Evolutionary conservation across 2,797 vertebrate species (phyloP), one percentile per base, ranked within the genome.

Genomic region (Microchirus variegatus): DNA sequence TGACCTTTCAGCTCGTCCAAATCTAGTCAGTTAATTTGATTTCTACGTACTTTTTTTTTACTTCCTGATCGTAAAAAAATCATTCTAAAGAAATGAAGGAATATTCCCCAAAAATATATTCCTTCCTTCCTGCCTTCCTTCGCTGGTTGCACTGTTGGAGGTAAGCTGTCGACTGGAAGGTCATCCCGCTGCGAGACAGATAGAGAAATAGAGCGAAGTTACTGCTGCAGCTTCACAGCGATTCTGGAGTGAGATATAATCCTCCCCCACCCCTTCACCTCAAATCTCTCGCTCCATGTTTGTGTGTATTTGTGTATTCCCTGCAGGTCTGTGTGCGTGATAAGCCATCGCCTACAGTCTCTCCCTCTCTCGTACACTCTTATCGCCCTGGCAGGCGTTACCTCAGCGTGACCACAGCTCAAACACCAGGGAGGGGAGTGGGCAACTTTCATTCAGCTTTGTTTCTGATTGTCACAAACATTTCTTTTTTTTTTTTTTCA

Each of bases 311-410:
- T 67, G 72, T 75, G 63, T 64, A 44, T 65, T 77, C 70, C 60
- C 70, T 52, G n/a, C 71, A 68, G 70, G 71, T 62, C 18, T 46
- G 65, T 55, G 70, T 60, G 74, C 59, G 79, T 49, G 77, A 85
- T 87, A 84, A 87, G 81, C 47, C 15, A 4, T 3, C 56, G 76
- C 77, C 81, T 37, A 63, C 42, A 75, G 80, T 58, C 43, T 44
- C 60, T 78, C 65, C 61, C 54, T 6, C 31, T 31, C 31, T 31
- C 31, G 8, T 31, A 63, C 1, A 63, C 80, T 67, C 81, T 87
- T 87, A 87, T 88, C 87, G 78, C 57, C 3, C 70, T 60, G 80
- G 83, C 84, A 87, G 77, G 71, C 71, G 19, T 62, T 63, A 54
- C 75, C 67, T 63, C 55, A 6, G 65, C 16, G 10, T 40, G 62